phyloP scores from a whole-genome alignment of 2,888 invertebrate genomes.

The Sphaeridia pumilis region DNA sequence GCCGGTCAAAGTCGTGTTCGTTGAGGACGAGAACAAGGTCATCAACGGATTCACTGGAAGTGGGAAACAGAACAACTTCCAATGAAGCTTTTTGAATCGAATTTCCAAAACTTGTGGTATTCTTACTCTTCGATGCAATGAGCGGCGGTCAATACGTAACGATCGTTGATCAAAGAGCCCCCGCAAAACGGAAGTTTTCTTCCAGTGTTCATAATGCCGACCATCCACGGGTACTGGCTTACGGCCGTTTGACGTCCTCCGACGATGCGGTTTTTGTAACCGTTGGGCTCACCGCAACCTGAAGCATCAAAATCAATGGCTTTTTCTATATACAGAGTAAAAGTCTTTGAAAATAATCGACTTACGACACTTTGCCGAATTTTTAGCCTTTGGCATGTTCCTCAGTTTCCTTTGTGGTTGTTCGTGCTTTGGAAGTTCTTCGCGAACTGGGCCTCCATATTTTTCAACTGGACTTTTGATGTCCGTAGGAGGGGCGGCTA shows the following conservation, averaged over 20 bases:
- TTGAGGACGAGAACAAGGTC: constrained; percentile 30
- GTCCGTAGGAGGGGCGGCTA: no score
- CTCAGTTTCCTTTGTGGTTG: neutral
- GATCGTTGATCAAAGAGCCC: constrained; percentile 59
- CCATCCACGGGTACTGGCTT: constrained; percentile 33
- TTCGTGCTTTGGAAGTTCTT: neutral
- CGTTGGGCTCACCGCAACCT: constrained; percentile 31
- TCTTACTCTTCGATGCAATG: constrained; percentile 67
- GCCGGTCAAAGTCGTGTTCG: constrained; percentile 33
- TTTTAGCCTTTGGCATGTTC: constrained; percentile 21
- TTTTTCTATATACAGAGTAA: neutral
- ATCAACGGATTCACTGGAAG: constrained; percentile 27
- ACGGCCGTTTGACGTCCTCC: constrained; percentile 31
- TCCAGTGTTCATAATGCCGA: constrained; percentile 26
- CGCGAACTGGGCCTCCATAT: neutral
- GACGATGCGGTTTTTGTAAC: constrained; percentile 24
- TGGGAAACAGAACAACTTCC: no score
- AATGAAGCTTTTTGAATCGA: no score
- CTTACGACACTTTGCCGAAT: constrained; percentile 21
- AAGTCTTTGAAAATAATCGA: neutral
- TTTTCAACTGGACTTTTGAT: neutral
- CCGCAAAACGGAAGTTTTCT: constrained; percentile 58
- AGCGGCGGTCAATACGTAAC: constrained; percentile 60
- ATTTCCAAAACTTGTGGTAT: no score
- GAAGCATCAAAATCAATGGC: no score